These are phyloP conservation scores for Lytechinus pictus DNA, from an alignment of 35 echinoderm and acorn worm species.

Conservation along the genomic window DNA sequence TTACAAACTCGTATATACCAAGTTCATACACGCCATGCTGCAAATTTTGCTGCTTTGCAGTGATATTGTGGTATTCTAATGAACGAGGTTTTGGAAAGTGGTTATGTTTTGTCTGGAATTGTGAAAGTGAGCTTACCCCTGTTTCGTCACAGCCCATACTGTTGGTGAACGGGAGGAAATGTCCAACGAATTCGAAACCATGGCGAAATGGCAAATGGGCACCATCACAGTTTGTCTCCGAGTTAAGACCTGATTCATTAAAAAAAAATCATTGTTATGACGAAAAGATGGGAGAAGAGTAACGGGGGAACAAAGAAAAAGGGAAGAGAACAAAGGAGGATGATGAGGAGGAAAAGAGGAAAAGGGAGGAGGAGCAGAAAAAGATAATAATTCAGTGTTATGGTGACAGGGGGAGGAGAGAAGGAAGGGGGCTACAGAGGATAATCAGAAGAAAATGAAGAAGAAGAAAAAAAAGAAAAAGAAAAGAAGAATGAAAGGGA, in stretches of 20 bases:
- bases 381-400: neutral
- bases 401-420: neutral
- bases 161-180: conserved; percentile 69
- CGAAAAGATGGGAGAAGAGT: neutral
- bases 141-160: conserved; percentile 61
- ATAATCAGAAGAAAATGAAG: no score
- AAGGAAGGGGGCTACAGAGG: neutral
- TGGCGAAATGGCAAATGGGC: conserved; percentile 71
- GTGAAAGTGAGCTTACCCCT: conserved; percentile 31
- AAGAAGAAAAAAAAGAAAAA: no score
- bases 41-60: no score
- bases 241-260: conserved; percentile 54
- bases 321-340: no score
- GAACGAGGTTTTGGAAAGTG: no score
- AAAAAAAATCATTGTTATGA: neutral
- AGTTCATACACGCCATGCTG: no score
- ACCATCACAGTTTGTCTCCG: conserved; percentile 42
- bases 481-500: no score
- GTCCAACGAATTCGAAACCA: conserved; percentile 78
- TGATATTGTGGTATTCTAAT: no score
- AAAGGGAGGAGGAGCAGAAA: neutral
- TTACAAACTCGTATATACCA: no score
- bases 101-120: no score
- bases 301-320: neutral
- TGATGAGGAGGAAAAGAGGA: neutral